Conservation (phyloP, 1,140 invertebrate genomes). For the Drosophila funebris region DNA sequence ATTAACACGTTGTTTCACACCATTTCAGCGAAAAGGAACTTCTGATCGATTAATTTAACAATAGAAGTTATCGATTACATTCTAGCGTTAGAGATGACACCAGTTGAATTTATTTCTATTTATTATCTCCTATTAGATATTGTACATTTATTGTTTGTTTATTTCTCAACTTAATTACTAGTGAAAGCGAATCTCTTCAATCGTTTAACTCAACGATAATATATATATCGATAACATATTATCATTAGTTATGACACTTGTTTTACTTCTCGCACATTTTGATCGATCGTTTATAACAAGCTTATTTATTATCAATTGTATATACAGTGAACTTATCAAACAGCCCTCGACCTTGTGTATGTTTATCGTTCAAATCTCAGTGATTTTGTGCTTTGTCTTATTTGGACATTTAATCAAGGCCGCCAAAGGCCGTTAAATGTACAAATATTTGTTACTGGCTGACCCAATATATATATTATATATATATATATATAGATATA, state of each 20-base stretch:
- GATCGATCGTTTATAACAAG: no score
- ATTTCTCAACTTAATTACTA: no score
- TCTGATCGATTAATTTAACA: not conserved
- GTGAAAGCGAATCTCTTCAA: no score
- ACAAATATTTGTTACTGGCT: constrained; percentile 61
- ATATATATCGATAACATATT: no score
- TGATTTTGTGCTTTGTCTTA: constrained; percentile 32
- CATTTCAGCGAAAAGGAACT: not conserved
- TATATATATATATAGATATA: not conserved
- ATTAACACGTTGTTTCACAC: not conserved
- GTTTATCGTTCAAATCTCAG: constrained; percentile 51
- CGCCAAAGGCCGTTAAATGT: constrained; percentile 60
- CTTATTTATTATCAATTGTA: no score
- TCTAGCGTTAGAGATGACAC: no score
- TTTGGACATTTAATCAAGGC: constrained; percentile 71
- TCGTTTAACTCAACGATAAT: no score
- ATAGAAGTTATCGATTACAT: not conserved
- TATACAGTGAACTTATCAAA: not conserved
- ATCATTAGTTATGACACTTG: no score
- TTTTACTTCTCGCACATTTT: no score
- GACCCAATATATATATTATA: constrained; percentile 30
- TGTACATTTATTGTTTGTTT: no score
- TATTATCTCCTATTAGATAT: no score
- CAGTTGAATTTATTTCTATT: no score
- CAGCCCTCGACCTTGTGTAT: constrained; percentile 1